Evolutionary conservation across 2,113 vertebrate genomes (phyloP).

Genomic region (Anarhynchus alexandrinus): DNA sequence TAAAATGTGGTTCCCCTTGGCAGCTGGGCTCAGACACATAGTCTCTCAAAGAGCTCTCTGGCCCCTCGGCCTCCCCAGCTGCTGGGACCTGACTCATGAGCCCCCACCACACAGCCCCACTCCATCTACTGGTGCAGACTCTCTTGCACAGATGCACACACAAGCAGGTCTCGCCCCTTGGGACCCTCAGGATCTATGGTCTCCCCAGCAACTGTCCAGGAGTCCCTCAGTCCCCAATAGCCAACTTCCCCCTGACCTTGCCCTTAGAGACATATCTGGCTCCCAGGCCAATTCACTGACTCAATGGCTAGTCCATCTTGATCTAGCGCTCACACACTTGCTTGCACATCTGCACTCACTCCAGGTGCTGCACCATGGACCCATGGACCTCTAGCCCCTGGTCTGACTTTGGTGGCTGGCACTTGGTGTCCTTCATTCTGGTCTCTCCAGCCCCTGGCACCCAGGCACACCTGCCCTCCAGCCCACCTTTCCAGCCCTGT

Average conservation of each 20-base stretch:
- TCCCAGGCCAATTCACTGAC: background rate
- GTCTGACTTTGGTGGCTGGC: background rate
- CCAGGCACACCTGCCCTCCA: background rate
- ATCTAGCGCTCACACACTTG: background rate
- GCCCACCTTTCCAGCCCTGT: background rate
- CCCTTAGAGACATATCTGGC: background rate
- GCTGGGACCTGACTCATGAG: background rate
- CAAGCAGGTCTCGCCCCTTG: background rate
- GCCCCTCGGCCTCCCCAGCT: accelerated
- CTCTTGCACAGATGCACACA: background rate
- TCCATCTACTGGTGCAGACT: background rate
- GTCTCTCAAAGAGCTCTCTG: background rate
- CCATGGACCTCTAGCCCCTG: background rate
- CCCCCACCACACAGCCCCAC: background rate
- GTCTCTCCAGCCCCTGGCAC: background rate
- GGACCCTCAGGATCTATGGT: background rate
- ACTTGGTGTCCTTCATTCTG: background rate
- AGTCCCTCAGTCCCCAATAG: background rate
- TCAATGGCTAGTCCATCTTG: background rate
- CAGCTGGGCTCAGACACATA: background rate
- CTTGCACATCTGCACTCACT: background rate
- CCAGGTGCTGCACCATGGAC: background rate
- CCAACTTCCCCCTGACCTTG: background rate
- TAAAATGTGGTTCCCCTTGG: background rate
- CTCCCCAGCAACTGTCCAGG: background rate